Evolutionary conservation across 2,797 vertebrate species (phyloP).

Genomic region (Mycteria americana): DNA sequence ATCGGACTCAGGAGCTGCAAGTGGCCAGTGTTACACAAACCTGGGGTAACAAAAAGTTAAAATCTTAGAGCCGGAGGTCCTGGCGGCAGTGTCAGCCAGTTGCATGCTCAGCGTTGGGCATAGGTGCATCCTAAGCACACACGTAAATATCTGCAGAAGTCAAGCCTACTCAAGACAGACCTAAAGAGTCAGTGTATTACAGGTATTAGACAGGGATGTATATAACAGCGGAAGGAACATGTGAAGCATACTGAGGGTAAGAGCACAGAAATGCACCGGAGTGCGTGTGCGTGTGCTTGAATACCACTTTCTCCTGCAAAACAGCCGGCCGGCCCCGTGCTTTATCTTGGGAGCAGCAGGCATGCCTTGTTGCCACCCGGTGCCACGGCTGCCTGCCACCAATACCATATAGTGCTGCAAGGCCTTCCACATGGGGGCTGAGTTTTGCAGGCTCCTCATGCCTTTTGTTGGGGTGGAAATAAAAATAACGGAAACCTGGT

Average conservation of each 20-base stretch:
- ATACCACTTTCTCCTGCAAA: background rate
- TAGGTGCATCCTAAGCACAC: background rate
- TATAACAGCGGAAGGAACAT: background rate
- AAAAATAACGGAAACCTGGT: background rate
- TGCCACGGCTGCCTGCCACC: background rate
- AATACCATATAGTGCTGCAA: background rate
- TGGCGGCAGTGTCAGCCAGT: background rate
- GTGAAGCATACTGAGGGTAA: background rate
- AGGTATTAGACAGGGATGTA: background rate
- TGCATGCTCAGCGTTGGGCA: fast-evolving
- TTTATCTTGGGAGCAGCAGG: background rate
- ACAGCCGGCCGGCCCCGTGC: background rate
- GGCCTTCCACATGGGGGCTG: background rate
- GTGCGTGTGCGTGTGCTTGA: background rate
- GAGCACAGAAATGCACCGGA: background rate
- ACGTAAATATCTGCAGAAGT: background rate
- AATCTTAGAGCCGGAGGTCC: background rate
- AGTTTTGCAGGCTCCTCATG: background rate
- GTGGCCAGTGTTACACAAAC: background rate
- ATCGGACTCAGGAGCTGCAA: background rate
- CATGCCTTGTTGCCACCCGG: background rate
- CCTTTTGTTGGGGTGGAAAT: background rate
- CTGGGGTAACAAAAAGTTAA: background rate
- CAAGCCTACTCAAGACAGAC: background rate
- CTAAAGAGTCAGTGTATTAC: background rate